A percentile compares a stretch with the other conserved stretches of the same genome.
phyloP scores from a whole-genome alignment of 1,140 invertebrate species.

The Lepidurus packardi region DNA sequence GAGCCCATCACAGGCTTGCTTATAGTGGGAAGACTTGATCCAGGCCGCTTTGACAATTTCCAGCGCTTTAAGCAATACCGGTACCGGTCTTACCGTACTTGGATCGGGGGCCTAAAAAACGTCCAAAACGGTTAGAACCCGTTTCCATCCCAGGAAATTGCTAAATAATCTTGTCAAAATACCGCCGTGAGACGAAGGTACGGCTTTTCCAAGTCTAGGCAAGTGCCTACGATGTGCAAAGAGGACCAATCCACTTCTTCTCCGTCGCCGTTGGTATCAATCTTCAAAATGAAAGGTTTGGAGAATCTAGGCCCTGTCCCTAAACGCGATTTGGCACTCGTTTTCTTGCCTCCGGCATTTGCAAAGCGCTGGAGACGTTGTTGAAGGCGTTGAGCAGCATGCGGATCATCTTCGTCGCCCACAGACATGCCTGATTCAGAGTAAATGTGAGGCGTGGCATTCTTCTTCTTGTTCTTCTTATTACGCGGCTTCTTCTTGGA shows the following conservation, averaged over 20 bases:
- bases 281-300: background rate
- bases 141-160: background rate
- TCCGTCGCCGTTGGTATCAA: constrained; percentile 44
- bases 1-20: constrained; percentile 94
- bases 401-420: constrained; percentile 53
- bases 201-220: constrained; percentile 85
- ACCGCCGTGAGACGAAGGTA: constrained; percentile 87
- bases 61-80: constrained; percentile 76
- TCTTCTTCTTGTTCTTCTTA: constrained; percentile 54
- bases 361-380: constrained; percentile 46
- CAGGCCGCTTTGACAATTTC: constrained; percentile 81
- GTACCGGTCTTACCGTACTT: constrained; percentile 79
- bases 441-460: constrained; percentile 57
- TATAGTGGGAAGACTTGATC: constrained; percentile 83
- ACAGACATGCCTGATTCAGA: constrained; percentile 54
- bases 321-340: background rate
- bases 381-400: constrained; percentile 65
- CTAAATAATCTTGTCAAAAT: constrained; percentile 40
- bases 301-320: background rate
- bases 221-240: constrained; percentile 87
- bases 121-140: background rate
- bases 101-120: constrained; percentile 75
- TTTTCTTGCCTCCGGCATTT: background rate
- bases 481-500: constrained; percentile 42
- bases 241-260: constrained; percentile 71